Evolutionary conservation across 2,113 vertebrate species (phyloP), one percentile per base, ranked within the genome.

Genomic region (Neolamprologus variostigma): DNA sequence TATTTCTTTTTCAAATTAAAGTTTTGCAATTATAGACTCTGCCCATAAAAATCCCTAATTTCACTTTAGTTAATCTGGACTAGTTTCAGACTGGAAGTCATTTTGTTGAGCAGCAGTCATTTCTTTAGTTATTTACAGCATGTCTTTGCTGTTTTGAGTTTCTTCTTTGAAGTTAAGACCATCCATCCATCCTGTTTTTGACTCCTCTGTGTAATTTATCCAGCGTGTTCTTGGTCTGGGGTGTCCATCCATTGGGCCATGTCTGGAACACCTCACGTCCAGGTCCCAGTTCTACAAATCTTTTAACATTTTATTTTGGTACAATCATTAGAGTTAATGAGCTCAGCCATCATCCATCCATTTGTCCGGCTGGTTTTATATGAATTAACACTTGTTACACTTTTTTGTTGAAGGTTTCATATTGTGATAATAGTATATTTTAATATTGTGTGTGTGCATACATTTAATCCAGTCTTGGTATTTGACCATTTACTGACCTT

Each of bases 401-500:
- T 47, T 76, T 2, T 28, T 28, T 50, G 14, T 26, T 3, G 9
- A 23, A 73, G 37, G 37, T 26, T 73, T 78, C 16, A 78, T 78
- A 51, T 51, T 78, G 45, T 78, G 5, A 68, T 68, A 68, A 40
- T 40, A 40, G n/a, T 40, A 40, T 68, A 40, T 68, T 21, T 40
- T 68, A 40, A 68, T 68, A 68, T 68, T 68, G 40, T 61, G 23
- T 61, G 23, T 80, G 51, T 59, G 54, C 31, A 28, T 21, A n/a
- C 28, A 19, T 21, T 54, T 26, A n/a, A 26, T 35, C 89, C 59
- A 19, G 85, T 73, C 55, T 31, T 42, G 80, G 68, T 9, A 87
- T 92, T 87, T 91, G 91, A 93, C 91, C 94, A n/a, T n/a, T 73
- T 28, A 4, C 33, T 93, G 90, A 94, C 91, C 93, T 35, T 13